Percentiles rank a stretch among this genome's conserved stretches.
phyloP scores from a whole-genome alignment of 2,113 vertebrate species.

The Oncorhynchus mykiss region DNA sequence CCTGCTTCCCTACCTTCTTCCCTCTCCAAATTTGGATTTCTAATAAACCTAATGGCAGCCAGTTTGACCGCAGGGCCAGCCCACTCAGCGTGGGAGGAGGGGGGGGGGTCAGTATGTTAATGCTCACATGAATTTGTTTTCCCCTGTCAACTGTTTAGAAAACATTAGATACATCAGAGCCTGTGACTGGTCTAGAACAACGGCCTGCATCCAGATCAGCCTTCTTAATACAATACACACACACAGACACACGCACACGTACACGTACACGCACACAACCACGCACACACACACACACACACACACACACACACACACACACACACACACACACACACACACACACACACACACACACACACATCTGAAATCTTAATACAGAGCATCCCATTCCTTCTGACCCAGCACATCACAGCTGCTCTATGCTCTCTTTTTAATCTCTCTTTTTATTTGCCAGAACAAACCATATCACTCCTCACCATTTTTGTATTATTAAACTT shows the following conservation, averaged over 20 bases:
- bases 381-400: slow-evolving; percentile 41
- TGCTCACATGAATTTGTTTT: slow-evolving; percentile 61
- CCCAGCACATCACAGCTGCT: slow-evolving; percentile 31
- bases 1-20: slow-evolving; percentile 24
- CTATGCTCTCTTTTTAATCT: slow-evolving; percentile 9
- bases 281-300: background rate
- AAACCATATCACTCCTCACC: too few species aligned
- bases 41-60: slow-evolving; percentile 62
- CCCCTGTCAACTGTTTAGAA: slow-evolving; percentile 60
- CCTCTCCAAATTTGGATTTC: slow-evolving; percentile 48
- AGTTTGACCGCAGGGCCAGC: slow-evolving; percentile 30
- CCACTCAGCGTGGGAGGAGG: slow-evolving; percentile 21
- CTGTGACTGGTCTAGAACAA: slow-evolving; percentile 41
- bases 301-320: background rate
- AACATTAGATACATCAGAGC: slow-evolving; percentile 65
- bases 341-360: too few species aligned
- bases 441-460: background rate
- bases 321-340: background rate
- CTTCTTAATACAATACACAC: background rate
- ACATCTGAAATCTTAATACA: slow-evolving; percentile 49
- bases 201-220: slow-evolving; percentile 54
- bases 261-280: too few species aligned
- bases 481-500: too few species aligned
- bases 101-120: slow-evolving; percentile 35
- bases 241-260: too few species aligned